Evolutionary conservation across 1,140 invertebrate species (phyloP), one percentile per base, ranked within the genome.

Genomic region (Macrostomum lignano): DNA sequence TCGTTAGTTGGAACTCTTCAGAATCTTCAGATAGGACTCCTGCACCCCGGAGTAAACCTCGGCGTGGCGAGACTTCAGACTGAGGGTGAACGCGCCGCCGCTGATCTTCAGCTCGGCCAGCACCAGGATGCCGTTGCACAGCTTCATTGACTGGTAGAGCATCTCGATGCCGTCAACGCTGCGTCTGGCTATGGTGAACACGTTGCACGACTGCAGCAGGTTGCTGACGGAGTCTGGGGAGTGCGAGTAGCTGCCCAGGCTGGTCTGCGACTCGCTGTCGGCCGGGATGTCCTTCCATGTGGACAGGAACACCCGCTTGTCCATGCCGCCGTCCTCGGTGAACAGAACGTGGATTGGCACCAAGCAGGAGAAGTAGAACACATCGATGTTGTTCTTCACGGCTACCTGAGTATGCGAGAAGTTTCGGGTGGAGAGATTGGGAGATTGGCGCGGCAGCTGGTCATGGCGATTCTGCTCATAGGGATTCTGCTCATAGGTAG

Each of bases 261-360:
- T 6, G 7, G 30, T 2, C 3, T 17, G 23, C n/a, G 25, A 38
- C 19, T 98, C 91, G 62, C 96, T 96, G 39, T 82, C 76, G 11
- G 84, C 71, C 9, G 88, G 88, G 52, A 96, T 96, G 43, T 96
- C 88, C 62, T 94, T 93, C 91, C 91, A 98, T 3, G 86, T 88
- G 21, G 77, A 72, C 21, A 96, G 64, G 60, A 96, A 98, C 3
- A 93, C 72, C 36, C 79, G 66, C 52, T 96, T 96, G 47, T 98
- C 91, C 62, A 98, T 72, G 47, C 86, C 75, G 0, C 88, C 88
- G 61, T 96, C 86, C 52, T 96, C 86, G 1, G 68, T 65, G 55
- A 94, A 94, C 37, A 84, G 70, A 1, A 81, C 70, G 55, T 93
- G 73, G 50, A 86, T 74, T 11, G 84, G 84, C 15, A 96, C 71